Evolutionary conservation across 2,888 invertebrate species (phyloP).

Genomic region (Notodonta ziczac): DNA sequence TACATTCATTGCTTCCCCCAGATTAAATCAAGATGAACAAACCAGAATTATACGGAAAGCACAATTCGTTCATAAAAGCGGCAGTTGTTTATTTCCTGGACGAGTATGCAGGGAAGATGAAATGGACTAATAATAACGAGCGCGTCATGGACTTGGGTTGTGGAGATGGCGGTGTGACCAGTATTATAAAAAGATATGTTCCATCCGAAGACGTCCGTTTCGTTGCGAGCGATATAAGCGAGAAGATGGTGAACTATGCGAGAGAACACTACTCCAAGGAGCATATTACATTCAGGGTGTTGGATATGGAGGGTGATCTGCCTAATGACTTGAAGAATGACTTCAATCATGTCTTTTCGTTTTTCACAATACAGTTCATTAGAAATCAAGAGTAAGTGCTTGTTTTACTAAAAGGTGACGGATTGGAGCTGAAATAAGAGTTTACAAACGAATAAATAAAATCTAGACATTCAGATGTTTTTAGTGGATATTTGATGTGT

Average conservation of each 20-base stretch:
- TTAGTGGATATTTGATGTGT: background rate
- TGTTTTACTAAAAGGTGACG: background rate
- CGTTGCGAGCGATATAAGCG: background rate
- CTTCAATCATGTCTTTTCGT: conserved; percentile 90
- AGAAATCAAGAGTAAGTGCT: conserved; percentile 87
- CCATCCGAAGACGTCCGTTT: background rate
- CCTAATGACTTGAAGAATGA: conserved; percentile 72
- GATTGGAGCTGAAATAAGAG: background rate
- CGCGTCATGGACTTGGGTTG: background rate
- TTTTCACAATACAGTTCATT: conserved; percentile 93
- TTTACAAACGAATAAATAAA: background rate
- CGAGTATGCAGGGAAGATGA: background rate
- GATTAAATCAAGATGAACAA: background rate
- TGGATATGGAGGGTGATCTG: conserved; percentile 85
- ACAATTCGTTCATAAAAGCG: conserved; percentile 1
- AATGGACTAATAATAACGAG: background rate
- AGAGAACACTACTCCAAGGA: conserved; percentile 25
- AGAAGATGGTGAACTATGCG: background rate
- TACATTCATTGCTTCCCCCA: background rate
- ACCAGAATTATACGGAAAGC: background rate
- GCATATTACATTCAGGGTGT: conserved; percentile 72
- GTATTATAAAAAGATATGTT: background rate
- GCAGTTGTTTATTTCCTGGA: background rate
- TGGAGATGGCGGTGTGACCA: background rate
- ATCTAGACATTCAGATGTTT: background rate